Conservation (phyloP, 2,797 vertebrate genomes). For the Smutsia temminckii region DNA sequence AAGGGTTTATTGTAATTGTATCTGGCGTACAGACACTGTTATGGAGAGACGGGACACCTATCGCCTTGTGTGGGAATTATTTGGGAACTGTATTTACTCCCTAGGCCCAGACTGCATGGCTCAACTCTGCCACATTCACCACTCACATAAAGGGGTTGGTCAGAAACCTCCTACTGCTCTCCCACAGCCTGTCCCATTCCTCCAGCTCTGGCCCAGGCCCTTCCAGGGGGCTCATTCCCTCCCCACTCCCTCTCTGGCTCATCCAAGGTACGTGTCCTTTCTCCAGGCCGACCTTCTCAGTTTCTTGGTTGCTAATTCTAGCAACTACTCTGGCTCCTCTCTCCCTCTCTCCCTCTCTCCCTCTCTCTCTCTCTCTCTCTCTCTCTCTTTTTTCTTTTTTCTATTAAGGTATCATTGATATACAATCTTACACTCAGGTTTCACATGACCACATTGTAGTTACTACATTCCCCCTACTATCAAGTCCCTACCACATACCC, state of each 20-base stretch:
- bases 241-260: neutral
- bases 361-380: too few relatives aligned
- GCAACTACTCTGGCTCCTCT: neutral
- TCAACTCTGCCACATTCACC: neutral
- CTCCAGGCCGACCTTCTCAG: neutral
- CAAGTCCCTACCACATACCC: too few relatives aligned
- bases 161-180: neutral
- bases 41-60: neutral
- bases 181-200: neutral
- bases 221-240: neutral
- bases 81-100: neutral
- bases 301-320: neutral
- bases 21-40: neutral
- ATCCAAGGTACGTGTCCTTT: neutral
- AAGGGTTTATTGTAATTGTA: neutral
- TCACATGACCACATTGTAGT: too few relatives aligned
- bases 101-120: neutral
- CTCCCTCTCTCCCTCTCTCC: neutral
- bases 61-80: neutral
- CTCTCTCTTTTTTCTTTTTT: too few relatives aligned
- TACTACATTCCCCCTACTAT: too few relatives aligned
- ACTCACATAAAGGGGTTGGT: too few relatives aligned
- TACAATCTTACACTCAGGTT: too few relatives aligned
- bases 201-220: neutral
- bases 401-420: too few relatives aligned